These are phyloP conservation scores for Chromobotia macracanthus DNA, from an alignment of 2,797 vertebrate genomes.

Conservation along the genomic window DNA sequence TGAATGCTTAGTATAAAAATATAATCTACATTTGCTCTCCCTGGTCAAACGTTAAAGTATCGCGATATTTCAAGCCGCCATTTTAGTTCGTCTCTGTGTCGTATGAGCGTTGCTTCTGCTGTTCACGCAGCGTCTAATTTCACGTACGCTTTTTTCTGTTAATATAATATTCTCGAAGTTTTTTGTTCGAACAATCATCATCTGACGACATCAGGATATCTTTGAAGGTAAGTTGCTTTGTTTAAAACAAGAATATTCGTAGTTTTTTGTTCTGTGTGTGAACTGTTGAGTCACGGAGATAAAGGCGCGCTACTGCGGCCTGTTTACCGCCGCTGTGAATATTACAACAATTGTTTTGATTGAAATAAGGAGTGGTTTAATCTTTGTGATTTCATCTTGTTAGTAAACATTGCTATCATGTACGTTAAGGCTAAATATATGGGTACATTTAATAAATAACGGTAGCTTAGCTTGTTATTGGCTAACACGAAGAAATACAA, in stretches of 20 bases:
- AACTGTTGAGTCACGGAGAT: conserved; percentile 20
- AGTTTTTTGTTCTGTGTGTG: not conserved
- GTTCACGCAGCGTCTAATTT: conserved; percentile 48
- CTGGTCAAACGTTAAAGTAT: not conserved
- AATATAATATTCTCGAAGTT: not conserved
- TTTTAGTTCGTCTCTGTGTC: conserved; percentile 18
- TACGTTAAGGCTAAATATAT: too few species aligned
- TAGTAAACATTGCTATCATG: not conserved
- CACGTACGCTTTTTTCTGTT: not conserved
- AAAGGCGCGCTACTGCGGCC: not conserved
- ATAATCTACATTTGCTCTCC: conserved; percentile 57
- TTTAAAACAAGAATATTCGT: not conserved
- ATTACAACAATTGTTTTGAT: not conserved
- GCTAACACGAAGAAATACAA: too few species aligned
- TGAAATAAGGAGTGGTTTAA: too few species aligned
- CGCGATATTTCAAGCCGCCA: conserved; percentile 54
- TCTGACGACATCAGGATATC: not conserved
- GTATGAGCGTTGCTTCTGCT: not conserved
- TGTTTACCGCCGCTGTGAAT: not conserved
- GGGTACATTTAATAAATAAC: not conserved
- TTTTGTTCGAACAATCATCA: not conserved
- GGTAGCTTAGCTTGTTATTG: not conserved
- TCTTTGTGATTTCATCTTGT: too few species aligned
- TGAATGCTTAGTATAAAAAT: not conserved
- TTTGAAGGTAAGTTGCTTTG: not conserved